A percentile compares a stretch with the other conserved stretches of the same genome.
phyloP scores from a whole-genome alignment of 2,888 invertebrate species.

The Teleiodes luculella region DNA sequence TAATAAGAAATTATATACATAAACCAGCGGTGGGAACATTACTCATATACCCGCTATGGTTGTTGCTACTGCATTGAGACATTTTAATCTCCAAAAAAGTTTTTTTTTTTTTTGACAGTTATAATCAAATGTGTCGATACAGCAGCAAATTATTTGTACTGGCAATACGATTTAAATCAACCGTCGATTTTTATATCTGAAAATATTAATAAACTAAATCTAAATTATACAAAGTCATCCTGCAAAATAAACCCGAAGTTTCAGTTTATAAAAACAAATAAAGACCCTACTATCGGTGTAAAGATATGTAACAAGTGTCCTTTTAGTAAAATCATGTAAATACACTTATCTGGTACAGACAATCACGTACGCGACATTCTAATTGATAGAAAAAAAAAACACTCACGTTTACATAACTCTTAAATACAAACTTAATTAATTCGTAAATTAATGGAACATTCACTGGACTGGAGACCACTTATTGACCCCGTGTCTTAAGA shows the following conservation, averaged over 20 bases:
- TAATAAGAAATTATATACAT: constrained; percentile 50
- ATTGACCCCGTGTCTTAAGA: constrained; percentile 41
- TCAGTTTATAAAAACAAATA: constrained; percentile 28
- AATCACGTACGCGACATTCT: constrained; percentile 36
- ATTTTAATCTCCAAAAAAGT: constrained; percentile 29
- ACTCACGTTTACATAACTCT: constrained; percentile 38
- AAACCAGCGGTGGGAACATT: constrained; percentile 68
- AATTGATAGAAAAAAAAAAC: constrained; percentile 24
- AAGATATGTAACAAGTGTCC: constrained; percentile 73
- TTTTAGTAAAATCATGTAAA: constrained; percentile 49
- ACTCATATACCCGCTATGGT: constrained; percentile 61
- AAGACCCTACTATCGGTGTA: constrained; percentile 57
- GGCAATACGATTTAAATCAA: constrained; percentile 33
- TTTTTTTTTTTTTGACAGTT: not conserved
- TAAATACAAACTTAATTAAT: constrained; percentile 31
- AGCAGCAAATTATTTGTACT: constrained; percentile 52
- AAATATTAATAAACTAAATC: constrained; percentile 1
- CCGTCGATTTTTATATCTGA: not conserved
- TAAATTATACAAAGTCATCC: constrained; percentile 7
- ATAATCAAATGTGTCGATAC: constrained; percentile 41
- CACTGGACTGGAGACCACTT: constrained; percentile 32
- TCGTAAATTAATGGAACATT: constrained; percentile 38
- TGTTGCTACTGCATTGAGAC: constrained; percentile 52
- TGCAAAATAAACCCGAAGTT: not conserved
- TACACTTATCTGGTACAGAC: constrained; percentile 63